Percentiles rank a stretch among this genome's conserved stretches.
Evolutionary conservation across 2,113 vertebrate genomes (phyloP).

Genomic region (Furnarius figulus): DNA sequence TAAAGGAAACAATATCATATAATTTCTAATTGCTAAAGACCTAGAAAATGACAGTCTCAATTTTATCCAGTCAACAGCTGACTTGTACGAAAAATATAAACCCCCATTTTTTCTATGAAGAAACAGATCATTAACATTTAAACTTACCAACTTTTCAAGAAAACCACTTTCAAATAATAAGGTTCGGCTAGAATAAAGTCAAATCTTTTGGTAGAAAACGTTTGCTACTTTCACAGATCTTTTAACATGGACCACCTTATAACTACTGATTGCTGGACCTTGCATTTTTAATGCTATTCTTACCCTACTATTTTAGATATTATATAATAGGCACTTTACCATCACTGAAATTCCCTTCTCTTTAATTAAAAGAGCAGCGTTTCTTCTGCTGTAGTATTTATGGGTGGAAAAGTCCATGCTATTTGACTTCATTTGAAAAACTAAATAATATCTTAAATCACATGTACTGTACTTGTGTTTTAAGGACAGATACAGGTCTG

Average conservation of each 20-base stretch:
- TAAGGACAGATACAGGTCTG: not conserved
- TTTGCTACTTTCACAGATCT: not conserved
- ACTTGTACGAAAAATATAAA: not conserved
- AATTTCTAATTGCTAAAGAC: not conserved
- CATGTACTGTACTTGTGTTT: not conserved
- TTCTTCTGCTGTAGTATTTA: not conserved
- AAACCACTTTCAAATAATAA: not conserved
- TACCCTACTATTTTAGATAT: not conserved
- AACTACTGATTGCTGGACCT: not conserved
- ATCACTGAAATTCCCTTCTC: not conserved
- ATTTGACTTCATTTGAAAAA: not conserved
- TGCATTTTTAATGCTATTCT: not conserved
- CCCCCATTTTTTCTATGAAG: not conserved
- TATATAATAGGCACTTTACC: not conserved
- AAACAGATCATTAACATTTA: not conserved
- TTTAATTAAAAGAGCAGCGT: not conserved
- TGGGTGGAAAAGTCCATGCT: accelerated
- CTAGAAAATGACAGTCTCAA: not conserved
- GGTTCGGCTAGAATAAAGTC: not conserved
- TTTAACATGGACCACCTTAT: not conserved
- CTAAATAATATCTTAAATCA: not conserved
- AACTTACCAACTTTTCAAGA: not conserved
- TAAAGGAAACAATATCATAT: not conserved
- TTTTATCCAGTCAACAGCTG: not conserved
- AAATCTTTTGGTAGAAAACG: not conserved